Conservation (phyloP, 2,888 invertebrate genomes). For the Galerucella calmariensis region DNA sequence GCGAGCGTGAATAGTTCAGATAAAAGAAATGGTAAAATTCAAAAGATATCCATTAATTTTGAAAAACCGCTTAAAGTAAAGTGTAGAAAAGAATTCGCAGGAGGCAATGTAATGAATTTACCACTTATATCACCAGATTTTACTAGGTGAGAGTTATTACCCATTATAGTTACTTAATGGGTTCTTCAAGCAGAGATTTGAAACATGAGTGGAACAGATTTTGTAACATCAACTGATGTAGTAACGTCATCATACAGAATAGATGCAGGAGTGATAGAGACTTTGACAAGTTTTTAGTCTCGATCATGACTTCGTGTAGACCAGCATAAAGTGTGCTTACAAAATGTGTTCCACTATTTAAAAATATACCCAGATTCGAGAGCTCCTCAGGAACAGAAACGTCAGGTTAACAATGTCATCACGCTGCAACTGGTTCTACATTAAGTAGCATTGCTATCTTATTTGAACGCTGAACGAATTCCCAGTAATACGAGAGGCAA, state of each 20-base stretch:
- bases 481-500: background rate
- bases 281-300: background rate
- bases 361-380: background rate
- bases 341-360: background rate
- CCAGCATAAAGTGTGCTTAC: constrained; percentile 12
- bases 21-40: no score
- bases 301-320: background rate
- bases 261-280: background rate
- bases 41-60: no score
- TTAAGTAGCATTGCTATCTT: background rate
- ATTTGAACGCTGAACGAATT: background rate
- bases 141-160: no score
- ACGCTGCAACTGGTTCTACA: no score
- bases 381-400: constrained; percentile 9
- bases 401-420: background rate
- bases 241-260: constrained; percentile 2
- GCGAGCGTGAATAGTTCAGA: no score
- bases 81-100: no score
- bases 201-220: background rate
- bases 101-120: no score
- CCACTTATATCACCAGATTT: no score
- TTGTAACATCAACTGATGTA: background rate
- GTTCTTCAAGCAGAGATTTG: background rate
- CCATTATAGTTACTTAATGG: no score
- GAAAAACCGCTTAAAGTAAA: no score